Conservation (phyloP, 1,140 invertebrate genomes). For the Drosophila nasuta region DNA sequence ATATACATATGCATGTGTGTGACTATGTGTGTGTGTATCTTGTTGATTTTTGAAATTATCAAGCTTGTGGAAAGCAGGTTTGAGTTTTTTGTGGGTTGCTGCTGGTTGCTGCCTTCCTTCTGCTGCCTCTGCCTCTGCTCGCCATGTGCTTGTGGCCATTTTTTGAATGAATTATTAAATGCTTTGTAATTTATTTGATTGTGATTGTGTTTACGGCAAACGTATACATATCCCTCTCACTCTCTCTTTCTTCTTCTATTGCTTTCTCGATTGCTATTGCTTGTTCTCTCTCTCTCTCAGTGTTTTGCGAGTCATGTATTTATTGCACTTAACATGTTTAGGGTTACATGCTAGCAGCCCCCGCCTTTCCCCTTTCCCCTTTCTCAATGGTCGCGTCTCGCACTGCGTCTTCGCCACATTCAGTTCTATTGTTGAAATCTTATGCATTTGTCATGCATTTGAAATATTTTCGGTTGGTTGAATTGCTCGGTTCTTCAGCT, state of each 20-base stretch:
- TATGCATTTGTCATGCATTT: conserved; percentile 83
- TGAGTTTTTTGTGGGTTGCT: conserved; percentile 27
- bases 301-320: conserved; percentile 52
- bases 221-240: conserved; percentile 19
- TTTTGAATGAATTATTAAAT: conserved; percentile 83
- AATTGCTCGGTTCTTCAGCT: conserved; percentile 32
- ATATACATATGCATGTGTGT: conserved; percentile 30
- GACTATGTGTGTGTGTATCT: conserved; percentile 46
- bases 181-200: conserved; percentile 83
- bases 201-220: conserved; percentile 64
- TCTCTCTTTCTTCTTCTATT: neutral
- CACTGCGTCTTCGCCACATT: conserved; percentile 8
- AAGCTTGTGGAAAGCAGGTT: conserved; percentile 51
- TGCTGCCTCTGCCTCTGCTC: conserved; percentile 9
- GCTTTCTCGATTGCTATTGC: neutral
- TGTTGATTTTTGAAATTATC: conserved; percentile 84
- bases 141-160: conserved; percentile 66
- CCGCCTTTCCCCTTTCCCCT: neutral
- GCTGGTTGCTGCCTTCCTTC: neutral
- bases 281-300: neutral
- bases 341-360: conserved; percentile 59
- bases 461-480: conserved; percentile 78
- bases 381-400: neutral
- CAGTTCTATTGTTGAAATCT: conserved; percentile 73
- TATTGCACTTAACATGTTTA: conserved; percentile 81